Evolutionary conservation across 2,888 invertebrate genomes (phyloP), one percentile per base, ranked within the genome.

Genomic region (Hirtodrosophila cameraria): DNA sequence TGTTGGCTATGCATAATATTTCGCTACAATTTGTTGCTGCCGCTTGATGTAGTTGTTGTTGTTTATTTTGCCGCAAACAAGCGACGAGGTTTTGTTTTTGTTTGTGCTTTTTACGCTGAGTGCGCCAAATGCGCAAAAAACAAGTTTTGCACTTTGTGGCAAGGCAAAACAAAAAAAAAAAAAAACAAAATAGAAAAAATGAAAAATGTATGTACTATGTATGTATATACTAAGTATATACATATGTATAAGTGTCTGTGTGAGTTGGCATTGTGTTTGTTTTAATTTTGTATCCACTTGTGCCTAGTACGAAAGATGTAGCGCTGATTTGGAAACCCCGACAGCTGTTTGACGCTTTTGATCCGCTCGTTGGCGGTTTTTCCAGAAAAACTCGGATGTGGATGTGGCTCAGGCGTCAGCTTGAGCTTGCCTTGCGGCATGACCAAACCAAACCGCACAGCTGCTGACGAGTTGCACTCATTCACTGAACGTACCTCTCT

Each of bases 41-140:
- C 28, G 50, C 36, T 53, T 16, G 8, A 23, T 23, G 23, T 23
- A 7, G 23, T 23, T 23, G 23, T 8, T 23, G 3, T 54, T 9
- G 9, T 20, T 41, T 58, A 43, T 62, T 65, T 50, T 58, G 75
- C 63, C 46, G 60, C 64, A 69, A 57, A 35, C 39, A 38, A 65
- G 61, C 67, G 67, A 75, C 74, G 71, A 63, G 66, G 66, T 73
- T 69, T 72, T 63, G 54, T 78, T 73, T 58, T 70, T 65, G 60
- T 59, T 58, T 64, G 46, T 61, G 48, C 27, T 60, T 60, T 70
- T 84, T 65, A 78, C 82, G 82, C 76, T 78, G 74, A 79, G 82
- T 79, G 82, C 85, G 79, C 81, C 81, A 84, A 84, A 84, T 81
- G 84, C 78, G 84, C 76, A 78, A 78, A 81, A 81, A 82, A 84